phyloP scores from a whole-genome alignment of 2,888 invertebrate species.

The Protula sp. region DNA sequence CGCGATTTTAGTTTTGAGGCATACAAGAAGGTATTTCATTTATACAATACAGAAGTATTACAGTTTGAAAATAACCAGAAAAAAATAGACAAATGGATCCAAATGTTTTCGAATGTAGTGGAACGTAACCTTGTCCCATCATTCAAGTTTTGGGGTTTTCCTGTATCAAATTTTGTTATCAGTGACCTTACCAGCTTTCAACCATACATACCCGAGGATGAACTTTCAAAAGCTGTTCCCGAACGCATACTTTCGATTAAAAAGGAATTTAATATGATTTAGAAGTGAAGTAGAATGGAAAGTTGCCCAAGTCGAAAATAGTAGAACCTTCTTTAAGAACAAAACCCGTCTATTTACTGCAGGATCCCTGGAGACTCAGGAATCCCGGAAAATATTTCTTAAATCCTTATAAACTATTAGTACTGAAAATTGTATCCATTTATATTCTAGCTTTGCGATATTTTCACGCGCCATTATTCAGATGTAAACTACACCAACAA shows the following conservation, averaged over 20 bases:
- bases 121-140: constrained; percentile 21
- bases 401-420: too few relatives aligned
- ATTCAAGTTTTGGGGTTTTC: constrained; percentile 28
- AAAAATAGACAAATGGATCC: constrained; percentile 27
- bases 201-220: constrained; percentile 21
- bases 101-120: constrained; percentile 18
- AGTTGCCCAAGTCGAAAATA: not conserved
- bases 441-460: too few relatives aligned
- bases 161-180: constrained; percentile 7
- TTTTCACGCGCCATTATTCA: too few relatives aligned
- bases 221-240: constrained; percentile 15
- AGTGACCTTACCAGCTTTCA: constrained; percentile 5
- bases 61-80: constrained; percentile 16
- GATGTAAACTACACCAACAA: too few relatives aligned
- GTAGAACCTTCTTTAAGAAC: too few relatives aligned
- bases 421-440: too few relatives aligned
- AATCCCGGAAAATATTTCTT: too few relatives aligned
- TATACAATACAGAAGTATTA: constrained; percentile 16
- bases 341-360: too few relatives aligned
- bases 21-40: constrained; percentile 27
- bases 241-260: constrained; percentile 6
- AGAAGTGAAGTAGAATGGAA: not conserved
- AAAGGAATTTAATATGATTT: not conserved
- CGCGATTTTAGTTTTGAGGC: constrained; percentile 25
- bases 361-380: too few relatives aligned